Evolutionary conservation across 2,888 invertebrate genomes (phyloP).

Genomic region (Ormyrus nitidulus): DNA sequence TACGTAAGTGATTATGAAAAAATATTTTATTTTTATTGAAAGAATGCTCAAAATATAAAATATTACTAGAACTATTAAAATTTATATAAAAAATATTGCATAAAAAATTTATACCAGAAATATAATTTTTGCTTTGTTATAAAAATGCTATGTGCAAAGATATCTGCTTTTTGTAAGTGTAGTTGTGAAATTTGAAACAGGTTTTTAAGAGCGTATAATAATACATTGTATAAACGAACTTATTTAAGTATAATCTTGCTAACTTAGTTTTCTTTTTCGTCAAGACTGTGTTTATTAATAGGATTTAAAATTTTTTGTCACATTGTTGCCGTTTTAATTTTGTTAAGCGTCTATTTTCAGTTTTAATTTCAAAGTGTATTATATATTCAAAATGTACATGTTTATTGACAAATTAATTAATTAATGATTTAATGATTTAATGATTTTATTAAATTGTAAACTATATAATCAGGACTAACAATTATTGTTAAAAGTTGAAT

Average conservation of each 20-base stretch:
- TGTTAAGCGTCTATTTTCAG: conserved; percentile 12
- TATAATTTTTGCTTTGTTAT: conserved; percentile 1
- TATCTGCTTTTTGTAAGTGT: conserved; percentile 8
- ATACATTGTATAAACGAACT: conserved; percentile 34
- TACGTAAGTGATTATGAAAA: conserved; percentile 66
- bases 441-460: too few relatives aligned
- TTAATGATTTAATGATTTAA: too few relatives aligned
- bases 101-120: neutral
- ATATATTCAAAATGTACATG: neutral
- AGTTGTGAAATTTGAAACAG: neutral
- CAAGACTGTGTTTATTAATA: conserved; percentile 56
- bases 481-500: too few relatives aligned
- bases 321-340: conserved; percentile 19
- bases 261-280: conserved; percentile 39
- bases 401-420: too few relatives aligned
- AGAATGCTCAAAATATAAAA: conserved; percentile 18
- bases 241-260: conserved; percentile 13
- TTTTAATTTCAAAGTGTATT: neutral
- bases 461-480: too few relatives aligned
- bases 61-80: neutral
- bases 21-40: neutral
- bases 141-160: conserved; percentile 12
- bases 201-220: neutral
- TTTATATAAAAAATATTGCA: conserved; percentile 15
- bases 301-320: conserved; percentile 33